Evolutionary conservation across 2,113 vertebrate species (phyloP).

Genomic region (Semicossyphus pulcher): DNA sequence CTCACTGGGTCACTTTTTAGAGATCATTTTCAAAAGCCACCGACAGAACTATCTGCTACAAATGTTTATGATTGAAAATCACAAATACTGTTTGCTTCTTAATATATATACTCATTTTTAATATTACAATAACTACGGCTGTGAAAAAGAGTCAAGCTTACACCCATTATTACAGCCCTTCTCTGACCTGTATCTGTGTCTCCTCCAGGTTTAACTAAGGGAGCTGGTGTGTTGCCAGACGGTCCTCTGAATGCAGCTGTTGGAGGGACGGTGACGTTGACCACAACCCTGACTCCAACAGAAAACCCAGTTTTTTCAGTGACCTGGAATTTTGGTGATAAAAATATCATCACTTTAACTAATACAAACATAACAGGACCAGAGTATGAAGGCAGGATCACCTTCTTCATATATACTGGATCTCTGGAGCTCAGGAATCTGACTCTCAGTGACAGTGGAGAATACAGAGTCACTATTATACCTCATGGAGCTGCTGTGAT

Average conservation of each 20-base stretch:
- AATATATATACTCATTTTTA: too few species aligned
- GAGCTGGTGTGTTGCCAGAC: too few species aligned
- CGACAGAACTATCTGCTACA: neutral
- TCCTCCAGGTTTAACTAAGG: too few species aligned
- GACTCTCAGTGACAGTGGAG: slow-evolving; percentile 38
- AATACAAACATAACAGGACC: rapidly evolving
- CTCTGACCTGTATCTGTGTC: too few species aligned
- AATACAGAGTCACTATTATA: slow-evolving; percentile 13
- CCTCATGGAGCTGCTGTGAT: rapidly evolving
- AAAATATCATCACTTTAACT: slow-evolving; percentile 4
- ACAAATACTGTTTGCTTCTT: too few species aligned
- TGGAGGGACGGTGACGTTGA: too few species aligned
- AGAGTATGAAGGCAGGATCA: neutral
- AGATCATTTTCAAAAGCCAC: neutral
- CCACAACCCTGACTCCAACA: slow-evolving; percentile 19
- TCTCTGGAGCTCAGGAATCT: slow-evolving; percentile 63
- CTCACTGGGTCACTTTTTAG: neutral
- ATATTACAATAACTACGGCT: too few species aligned
- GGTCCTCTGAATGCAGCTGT: too few species aligned
- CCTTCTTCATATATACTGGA: slow-evolving; percentile 34
- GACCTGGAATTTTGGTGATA: slow-evolving; percentile 17
- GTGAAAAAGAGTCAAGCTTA: too few species aligned
- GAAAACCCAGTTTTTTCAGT: neutral
- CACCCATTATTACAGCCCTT: too few species aligned
- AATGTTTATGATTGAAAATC: neutral